Evolutionary conservation across 2,797 vertebrate genomes (phyloP).

Genomic region (Acestrorhynchus altus): DNA sequence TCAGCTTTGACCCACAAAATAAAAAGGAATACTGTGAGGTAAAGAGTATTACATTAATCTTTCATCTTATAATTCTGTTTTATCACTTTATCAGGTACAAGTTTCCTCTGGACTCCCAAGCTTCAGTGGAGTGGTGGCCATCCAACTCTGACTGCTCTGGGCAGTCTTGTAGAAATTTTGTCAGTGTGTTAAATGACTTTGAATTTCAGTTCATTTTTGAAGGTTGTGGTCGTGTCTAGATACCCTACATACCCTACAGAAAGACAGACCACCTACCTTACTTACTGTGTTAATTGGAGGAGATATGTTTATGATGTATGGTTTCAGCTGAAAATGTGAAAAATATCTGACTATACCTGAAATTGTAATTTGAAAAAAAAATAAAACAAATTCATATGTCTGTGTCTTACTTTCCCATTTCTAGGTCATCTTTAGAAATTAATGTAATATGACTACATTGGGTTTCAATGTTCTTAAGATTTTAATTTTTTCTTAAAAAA

Average conservation of each 20-base stretch:
- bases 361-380: too few species aligned
- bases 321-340: neutral
- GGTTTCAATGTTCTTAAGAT: too few species aligned
- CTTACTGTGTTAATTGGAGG: neutral
- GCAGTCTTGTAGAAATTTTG: slow-evolving; percentile 70
- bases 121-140: slow-evolving; percentile 88
- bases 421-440: too few species aligned
- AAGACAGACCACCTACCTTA: neutral
- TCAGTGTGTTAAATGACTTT: slow-evolving; percentile 70
- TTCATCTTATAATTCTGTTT: slow-evolving; percentile 9
- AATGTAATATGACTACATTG: too few species aligned
- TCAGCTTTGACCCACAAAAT: too few species aligned
- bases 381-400: too few species aligned
- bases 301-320: neutral
- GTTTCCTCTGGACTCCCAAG: slow-evolving; percentile 86
- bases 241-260: neutral
- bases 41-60: neutral
- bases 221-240: slow-evolving; percentile 47
- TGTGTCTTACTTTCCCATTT: too few species aligned
- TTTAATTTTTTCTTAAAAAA: too few species aligned
- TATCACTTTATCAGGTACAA: slow-evolving; percentile 79
- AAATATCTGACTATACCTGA: too few species aligned
- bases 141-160: slow-evolving; percentile 64
- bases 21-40: too few species aligned
- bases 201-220: slow-evolving; percentile 10